Conservation (phyloP, 2,888 invertebrate genomes). For the Cryptus armator region DNA sequence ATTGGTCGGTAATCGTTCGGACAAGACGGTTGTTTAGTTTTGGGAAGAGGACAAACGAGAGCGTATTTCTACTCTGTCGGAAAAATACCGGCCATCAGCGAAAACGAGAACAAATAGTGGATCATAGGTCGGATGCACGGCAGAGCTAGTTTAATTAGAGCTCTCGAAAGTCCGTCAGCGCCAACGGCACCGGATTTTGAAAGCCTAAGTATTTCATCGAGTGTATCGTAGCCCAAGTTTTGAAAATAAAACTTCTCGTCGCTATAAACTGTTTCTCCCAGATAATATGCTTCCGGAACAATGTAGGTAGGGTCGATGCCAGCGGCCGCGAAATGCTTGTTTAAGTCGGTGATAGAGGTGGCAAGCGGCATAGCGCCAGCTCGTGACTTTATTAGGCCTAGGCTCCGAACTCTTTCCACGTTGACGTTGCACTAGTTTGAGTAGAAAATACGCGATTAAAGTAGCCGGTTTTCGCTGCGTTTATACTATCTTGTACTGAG, state of each 20-base stretch:
- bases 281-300: background rate
- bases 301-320: background rate
- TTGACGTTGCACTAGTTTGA: background rate
- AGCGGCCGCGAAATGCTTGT: background rate
- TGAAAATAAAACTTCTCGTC: no score
- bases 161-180: background rate
- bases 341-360: background rate
- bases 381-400: background rate
- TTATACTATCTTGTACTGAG: background rate
- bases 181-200: background rate
- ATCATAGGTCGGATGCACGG: background rate
- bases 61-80: background rate
- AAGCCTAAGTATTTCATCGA: background rate
- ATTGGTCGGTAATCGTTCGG: background rate
- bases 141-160: background rate
- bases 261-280: background rate
- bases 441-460: background rate
- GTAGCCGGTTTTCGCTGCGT: background rate
- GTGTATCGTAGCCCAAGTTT: background rate
- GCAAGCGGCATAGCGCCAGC: background rate
- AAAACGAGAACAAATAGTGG: background rate
- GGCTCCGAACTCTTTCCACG: constrained; percentile 2
- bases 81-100: background rate
- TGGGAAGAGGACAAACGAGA: background rate
- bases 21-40: background rate